Conservation (phyloP, 2,797 vertebrate genomes). For the Megalops cyprinoides region DNA sequence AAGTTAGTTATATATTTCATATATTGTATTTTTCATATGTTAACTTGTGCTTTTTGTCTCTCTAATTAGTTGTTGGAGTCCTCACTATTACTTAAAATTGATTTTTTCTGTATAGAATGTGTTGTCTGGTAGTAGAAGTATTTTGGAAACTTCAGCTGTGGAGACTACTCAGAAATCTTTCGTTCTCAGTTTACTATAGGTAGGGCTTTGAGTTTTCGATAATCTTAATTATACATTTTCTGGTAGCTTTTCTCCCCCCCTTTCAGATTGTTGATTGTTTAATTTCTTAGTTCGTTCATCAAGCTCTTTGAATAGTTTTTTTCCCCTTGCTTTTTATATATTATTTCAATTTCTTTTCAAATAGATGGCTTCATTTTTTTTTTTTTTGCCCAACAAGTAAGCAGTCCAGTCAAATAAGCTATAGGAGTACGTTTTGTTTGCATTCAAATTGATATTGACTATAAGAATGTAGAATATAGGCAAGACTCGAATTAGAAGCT, state of each 20-base stretch:
- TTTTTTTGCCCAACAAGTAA: slow-evolving; percentile 34
- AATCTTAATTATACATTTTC: slow-evolving; percentile 32
- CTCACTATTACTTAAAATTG: too few species aligned
- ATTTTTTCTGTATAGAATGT: background rate
- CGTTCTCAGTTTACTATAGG: slow-evolving; percentile 47
- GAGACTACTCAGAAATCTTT: background rate
- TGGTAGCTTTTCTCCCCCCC: slow-evolving; percentile 1
- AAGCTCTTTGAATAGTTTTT: background rate
- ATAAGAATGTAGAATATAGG: background rate
- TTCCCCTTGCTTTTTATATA: slow-evolving; percentile 12
- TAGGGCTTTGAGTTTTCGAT: slow-evolving; percentile 61
- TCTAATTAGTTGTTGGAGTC: too few species aligned
- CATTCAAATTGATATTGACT: background rate
- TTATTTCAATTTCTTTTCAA: slow-evolving; percentile 24
- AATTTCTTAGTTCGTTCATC: background rate
- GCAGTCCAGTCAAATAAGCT: background rate
- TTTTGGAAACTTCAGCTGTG: background rate
- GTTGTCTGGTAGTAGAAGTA: background rate
- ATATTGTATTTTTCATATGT: too few species aligned
- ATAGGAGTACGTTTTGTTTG: background rate
- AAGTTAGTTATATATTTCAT: too few species aligned
- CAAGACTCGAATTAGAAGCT: background rate
- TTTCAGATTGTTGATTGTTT: background rate
- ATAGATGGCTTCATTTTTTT: slow-evolving; percentile 11
- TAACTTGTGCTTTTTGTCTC: too few species aligned